A percentile compares a stretch with the other conserved stretches of the same genome.
These are phyloP conservation scores for Scarus forsteni DNA, from an alignment of 2,797 vertebrate genomes.

Conservation along the genomic window DNA sequence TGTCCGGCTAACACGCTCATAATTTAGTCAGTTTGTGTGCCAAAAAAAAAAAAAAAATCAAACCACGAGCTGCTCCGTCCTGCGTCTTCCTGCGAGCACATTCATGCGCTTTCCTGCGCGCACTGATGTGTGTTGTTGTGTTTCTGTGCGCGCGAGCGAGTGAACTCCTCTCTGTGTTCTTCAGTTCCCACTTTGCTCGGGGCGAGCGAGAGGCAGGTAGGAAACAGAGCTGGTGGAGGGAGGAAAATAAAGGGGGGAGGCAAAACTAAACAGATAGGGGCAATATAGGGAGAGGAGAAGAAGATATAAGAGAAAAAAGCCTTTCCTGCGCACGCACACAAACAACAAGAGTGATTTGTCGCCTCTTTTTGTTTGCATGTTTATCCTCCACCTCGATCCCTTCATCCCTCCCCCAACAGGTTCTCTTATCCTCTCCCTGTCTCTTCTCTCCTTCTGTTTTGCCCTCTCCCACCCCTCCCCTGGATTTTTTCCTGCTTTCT, in stretches of 20 bases:
- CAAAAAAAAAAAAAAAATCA: slow-evolving; percentile 27
- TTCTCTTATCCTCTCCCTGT: slow-evolving; percentile 73
- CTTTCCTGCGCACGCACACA: slow-evolving; percentile 44
- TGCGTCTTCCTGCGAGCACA: slow-evolving; percentile 27
- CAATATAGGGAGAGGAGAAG: slow-evolving; percentile 55
- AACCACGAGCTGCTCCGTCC: slow-evolving; percentile 18
- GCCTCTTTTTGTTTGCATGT: slow-evolving; percentile 77
- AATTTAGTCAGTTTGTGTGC: slow-evolving; percentile 31
- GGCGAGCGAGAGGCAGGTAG: slow-evolving; percentile 73
- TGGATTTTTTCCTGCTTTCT: slow-evolving; percentile 60
- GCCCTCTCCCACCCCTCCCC: slow-evolving; percentile 69
- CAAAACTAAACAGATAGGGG: slow-evolving; percentile 55
- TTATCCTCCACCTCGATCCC: slow-evolving; percentile 76
- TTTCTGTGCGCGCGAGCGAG: slow-evolving; percentile 23
- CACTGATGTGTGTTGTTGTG: slow-evolving; percentile 46
- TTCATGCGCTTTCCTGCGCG: slow-evolving; percentile 48
- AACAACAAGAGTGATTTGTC: slow-evolving; percentile 75
- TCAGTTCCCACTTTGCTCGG: slow-evolving; percentile 67
- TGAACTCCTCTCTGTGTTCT: slow-evolving; percentile 61
- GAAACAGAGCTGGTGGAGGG: slow-evolving; percentile 58
- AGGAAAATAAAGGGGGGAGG: slow-evolving; percentile 36
- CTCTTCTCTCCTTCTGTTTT: slow-evolving; percentile 74
- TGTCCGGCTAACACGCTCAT: slow-evolving; percentile 27
- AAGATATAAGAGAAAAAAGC: slow-evolving; percentile 58
- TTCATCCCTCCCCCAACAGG: slow-evolving; percentile 75